A percentile compares a stretch with the other conserved stretches of the same genome.
These are phyloP conservation scores for Chrysolina oricalcia DNA, from an alignment of 2,888 invertebrate genomes.

Conservation along the genomic window DNA sequence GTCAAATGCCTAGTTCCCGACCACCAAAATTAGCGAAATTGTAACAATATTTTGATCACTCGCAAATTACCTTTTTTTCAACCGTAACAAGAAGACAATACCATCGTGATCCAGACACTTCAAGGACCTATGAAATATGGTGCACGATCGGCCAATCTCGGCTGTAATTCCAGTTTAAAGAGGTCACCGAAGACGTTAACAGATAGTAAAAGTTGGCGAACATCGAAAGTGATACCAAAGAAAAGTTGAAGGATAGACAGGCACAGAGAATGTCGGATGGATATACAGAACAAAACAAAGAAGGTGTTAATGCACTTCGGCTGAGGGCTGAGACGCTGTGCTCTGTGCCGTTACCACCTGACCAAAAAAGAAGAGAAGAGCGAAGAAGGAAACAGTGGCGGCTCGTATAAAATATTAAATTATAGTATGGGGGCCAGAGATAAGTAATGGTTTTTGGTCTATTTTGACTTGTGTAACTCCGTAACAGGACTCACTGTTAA, in stretches of 20 bases:
- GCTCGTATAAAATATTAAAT: not conserved
- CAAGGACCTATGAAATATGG: not conserved
- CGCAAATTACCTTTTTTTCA: not conserved
- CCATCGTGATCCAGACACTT: no score
- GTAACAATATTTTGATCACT: not conserved
- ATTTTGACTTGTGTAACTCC: no score
- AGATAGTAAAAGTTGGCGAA: conserved; percentile 55
- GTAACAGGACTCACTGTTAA: no score
- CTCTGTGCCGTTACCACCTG: conserved; percentile 19
- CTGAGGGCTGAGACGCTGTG: conserved; percentile 5
- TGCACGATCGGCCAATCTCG: not conserved
- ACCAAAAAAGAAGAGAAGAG: conserved; percentile 7
- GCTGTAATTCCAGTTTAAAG: conserved; percentile 19
- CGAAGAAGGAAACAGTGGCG: conserved; percentile 3
- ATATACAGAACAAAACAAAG: conserved; percentile 70
- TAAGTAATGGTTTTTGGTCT: no score
- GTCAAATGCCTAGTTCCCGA: no score
- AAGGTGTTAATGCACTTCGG: conserved; percentile 53
- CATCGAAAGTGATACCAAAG: conserved; percentile 53
- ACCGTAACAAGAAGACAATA: not conserved
- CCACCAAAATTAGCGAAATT: no score
- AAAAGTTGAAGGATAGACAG: conserved; percentile 64
- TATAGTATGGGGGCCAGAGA: not conserved
- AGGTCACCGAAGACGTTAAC: conserved; percentile 54
- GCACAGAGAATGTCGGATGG: conserved; percentile 67